Conservation (phyloP, 2,888 invertebrate genomes). For the Polydrusus cervinus region DNA sequence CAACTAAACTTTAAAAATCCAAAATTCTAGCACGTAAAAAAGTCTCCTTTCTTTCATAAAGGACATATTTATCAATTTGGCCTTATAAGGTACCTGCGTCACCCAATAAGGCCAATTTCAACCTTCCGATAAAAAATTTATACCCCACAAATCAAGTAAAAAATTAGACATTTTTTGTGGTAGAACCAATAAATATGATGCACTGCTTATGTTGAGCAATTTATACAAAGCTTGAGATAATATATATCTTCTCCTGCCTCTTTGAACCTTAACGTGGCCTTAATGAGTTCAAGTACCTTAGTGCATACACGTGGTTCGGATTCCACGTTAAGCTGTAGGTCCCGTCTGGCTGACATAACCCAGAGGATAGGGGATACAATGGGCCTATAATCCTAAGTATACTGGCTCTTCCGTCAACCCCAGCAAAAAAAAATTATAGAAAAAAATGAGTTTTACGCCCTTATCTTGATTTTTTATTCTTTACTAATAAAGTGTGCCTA, state of each 20-base stretch:
- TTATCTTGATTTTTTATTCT: too few species aligned
- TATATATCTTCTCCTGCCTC: neutral
- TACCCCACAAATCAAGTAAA: slow-evolving; percentile 1
- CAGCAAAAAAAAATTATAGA: too few species aligned
- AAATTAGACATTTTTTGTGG: slow-evolving; percentile 24
- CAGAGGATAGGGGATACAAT: too few species aligned
- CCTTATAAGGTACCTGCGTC: slow-evolving; percentile 27
- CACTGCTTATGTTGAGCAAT: neutral
- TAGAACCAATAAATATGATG: slow-evolving; percentile 27
- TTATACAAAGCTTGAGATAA: neutral
- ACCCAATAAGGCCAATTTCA: neutral
- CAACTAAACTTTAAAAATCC: slow-evolving; percentile 14
- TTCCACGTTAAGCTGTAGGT: too few species aligned
- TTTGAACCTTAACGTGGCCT: neutral
- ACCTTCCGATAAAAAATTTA: neutral
- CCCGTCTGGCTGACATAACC: too few species aligned
- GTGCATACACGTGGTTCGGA: too few species aligned
- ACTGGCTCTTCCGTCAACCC: too few species aligned
- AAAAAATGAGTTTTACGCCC: too few species aligned
- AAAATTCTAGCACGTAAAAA: slow-evolving; percentile 20
- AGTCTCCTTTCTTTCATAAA: slow-evolving; percentile 1
- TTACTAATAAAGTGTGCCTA: too few species aligned
- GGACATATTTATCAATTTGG: slow-evolving; percentile 26
- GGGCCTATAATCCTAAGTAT: too few species aligned
- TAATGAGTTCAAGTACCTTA: neutral